phyloP scores from a whole-genome alignment of 2,797 vertebrate species.

The Muscicapa striata region DNA sequence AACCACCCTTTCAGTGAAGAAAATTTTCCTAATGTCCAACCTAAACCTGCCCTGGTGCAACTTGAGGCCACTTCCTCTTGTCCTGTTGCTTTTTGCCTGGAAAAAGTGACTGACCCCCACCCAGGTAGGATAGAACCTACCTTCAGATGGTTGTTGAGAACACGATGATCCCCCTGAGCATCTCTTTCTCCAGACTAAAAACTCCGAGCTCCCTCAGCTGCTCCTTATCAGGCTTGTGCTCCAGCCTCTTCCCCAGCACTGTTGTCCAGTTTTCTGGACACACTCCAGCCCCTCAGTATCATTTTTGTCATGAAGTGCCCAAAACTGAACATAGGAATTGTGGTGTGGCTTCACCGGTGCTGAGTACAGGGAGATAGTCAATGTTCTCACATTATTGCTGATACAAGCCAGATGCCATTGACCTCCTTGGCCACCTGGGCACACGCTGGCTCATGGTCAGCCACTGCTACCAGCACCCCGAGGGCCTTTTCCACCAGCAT shows the following conservation, averaged over 20 bases:
- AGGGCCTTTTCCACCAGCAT: background rate
- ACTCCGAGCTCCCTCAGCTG: fast-evolving
- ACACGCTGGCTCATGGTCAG: background rate
- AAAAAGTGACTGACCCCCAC: fast-evolving
- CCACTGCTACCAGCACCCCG: background rate
- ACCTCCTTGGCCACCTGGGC: background rate
- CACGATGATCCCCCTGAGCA: background rate
- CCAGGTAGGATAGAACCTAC: no score
- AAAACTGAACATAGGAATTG: background rate
- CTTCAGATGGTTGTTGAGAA: fast-evolving
- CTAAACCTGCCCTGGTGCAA: background rate
- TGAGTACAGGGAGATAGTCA: background rate
- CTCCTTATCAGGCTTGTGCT: background rate
- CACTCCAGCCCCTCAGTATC: background rate
- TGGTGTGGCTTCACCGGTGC: background rate
- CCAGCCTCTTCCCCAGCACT: background rate
- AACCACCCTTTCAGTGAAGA: background rate
- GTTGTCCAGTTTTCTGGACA: background rate
- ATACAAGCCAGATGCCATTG: background rate
- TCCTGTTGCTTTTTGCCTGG: background rate
- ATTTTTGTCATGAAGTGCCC: background rate
- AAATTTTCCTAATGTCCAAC: background rate
- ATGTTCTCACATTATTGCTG: background rate
- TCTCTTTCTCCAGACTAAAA: background rate
- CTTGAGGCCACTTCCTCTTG: background rate